Base-by-base conservation (phyloP, 2,888 invertebrate species). In the Leptopterna dolabrata region DNA sequence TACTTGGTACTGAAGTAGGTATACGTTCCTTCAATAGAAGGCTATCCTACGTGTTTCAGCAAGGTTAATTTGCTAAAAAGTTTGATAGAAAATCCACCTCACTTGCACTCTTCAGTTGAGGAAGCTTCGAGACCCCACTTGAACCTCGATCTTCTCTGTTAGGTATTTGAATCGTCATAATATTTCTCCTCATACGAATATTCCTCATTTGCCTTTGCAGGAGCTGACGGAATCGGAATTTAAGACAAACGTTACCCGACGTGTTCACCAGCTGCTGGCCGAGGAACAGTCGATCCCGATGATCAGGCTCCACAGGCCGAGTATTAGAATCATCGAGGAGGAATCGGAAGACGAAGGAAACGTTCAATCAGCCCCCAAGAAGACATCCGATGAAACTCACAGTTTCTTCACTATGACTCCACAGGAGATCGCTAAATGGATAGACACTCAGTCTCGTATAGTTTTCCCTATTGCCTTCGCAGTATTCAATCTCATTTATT, bases 401-500 rank as follows among this genome's bases (percentile, higher is more conserved):
- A 16, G 63, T 11, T 87, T 88, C 30, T 85, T 85, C 51, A 85
- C 88, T 13, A 96, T 97, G 95, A 96, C 96, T 0, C 96, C 96
- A 0, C 96, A 96, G 90, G 96, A 97, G 92, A 96, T 97, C 87
- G 95, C 97, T 89, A 95, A 95, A 82, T 97, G 97, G 96, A 96
- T 97, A 89, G 97, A 97, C 92, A 95, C 94, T 82, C 93, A 96
- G 86, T 95, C 96, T 29, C 93, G 97, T 82, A 92, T 96, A 43
- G 93, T 95, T 0, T 97, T 97, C 91, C 97, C 97, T 0, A 91
- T 95, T 0, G 93, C 95, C 14, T 97, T 97, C 91, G 90, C 96
- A 16, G 93, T 96, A 87, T 97, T 97, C 92, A 97, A 97, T 91
- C 92, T 95, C 51, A 92, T 96, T 87, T 96, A 96, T 91, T 96